Percentiles rank a stretch among this genome's conserved stretches.
Conservation (phyloP, 2,888 invertebrate genomes). For the Bhutanitis thaidina region DNA sequence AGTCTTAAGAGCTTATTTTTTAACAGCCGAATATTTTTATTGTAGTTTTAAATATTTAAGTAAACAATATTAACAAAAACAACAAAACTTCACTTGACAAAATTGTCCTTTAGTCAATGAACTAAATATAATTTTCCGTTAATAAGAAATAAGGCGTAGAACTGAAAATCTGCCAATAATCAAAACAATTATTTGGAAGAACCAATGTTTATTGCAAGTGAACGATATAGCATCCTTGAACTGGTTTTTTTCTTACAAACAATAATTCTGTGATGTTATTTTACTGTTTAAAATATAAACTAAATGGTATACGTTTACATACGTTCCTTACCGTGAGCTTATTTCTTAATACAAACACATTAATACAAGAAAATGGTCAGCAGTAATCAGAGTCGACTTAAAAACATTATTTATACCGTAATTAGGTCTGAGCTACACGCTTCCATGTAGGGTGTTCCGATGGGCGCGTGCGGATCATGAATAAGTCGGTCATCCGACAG, state of each 20-base stretch:
- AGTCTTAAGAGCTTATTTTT: no score
- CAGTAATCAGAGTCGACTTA: conserved; percentile 10
- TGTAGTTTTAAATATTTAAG: no score
- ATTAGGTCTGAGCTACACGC: conserved; percentile 8
- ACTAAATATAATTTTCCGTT: no score
- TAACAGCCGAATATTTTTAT: no score
- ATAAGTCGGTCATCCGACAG: conserved; percentile 42
- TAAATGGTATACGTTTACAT: conserved; percentile 4
- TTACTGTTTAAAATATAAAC: background rate
- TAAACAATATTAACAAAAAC: no score
- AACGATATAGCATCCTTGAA: conserved; percentile 46
- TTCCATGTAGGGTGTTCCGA: conserved; percentile 37
- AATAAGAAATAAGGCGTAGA: no score
- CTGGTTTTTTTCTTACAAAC: conserved; percentile 37
- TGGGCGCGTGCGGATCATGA: conserved; percentile 29
- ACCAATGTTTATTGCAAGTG: conserved; percentile 34
- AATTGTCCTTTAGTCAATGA: no score
- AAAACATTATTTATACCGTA: conserved; percentile 20
- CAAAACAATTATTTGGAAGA: conserved; percentile 46
- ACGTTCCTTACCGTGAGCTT: background rate
- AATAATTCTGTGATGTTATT: conserved; percentile 18
- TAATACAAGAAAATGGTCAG: conserved; percentile 10
- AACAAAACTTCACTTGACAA: no score
- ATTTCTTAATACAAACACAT: conserved; percentile 9
- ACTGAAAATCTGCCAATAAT: conserved; percentile 33